Evolutionary conservation across 1,140 invertebrate genomes (phyloP).

Genomic region (Drosophila teissieri): DNA sequence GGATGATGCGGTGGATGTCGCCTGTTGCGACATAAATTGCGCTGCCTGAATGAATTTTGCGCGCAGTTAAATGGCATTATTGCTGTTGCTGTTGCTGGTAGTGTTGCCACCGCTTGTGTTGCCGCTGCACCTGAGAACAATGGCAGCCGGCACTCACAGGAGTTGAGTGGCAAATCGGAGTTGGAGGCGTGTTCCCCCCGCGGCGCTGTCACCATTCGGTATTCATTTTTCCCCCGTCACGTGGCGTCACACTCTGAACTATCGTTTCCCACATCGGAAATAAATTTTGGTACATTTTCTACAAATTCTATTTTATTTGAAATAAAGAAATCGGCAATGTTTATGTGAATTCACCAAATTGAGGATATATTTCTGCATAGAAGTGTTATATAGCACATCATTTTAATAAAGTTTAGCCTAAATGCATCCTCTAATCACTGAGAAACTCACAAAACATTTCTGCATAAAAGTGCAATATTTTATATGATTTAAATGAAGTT

Average conservation of each 20-base stretch:
- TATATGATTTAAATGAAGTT: not conserved
- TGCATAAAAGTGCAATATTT: not conserved
- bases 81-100: slow-evolving; percentile 28
- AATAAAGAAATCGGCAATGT: no score
- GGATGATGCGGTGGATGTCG: slow-evolving; percentile 59
- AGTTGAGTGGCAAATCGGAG: slow-evolving; percentile 21
- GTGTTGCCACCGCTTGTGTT: slow-evolving; percentile 6
- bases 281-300: not conserved
- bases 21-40: slow-evolving; percentile 76
- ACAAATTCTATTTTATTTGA: not conserved
- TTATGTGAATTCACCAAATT: no score
- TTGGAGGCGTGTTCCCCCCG: slow-evolving; percentile 21
- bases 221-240: slow-evolving; percentile 35
- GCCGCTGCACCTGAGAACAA: slow-evolving; percentile 72
- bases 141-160: slow-evolving; percentile 59
- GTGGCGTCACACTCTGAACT: slow-evolving; percentile 2
- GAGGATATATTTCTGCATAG: not conserved
- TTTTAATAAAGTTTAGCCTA: not conserved
- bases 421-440: no score
- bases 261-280: no score
- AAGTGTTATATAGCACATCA: not conserved
- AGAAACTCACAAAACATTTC: no score
- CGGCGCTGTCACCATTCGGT: slow-evolving; percentile 32
- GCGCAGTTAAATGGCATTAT: slow-evolving; percentile 67
- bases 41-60: slow-evolving; percentile 69